Evolutionary conservation across 2,113 vertebrate genomes (phyloP), one percentile per base, ranked within the genome.

Genomic region (Micromys minutus): DNA sequence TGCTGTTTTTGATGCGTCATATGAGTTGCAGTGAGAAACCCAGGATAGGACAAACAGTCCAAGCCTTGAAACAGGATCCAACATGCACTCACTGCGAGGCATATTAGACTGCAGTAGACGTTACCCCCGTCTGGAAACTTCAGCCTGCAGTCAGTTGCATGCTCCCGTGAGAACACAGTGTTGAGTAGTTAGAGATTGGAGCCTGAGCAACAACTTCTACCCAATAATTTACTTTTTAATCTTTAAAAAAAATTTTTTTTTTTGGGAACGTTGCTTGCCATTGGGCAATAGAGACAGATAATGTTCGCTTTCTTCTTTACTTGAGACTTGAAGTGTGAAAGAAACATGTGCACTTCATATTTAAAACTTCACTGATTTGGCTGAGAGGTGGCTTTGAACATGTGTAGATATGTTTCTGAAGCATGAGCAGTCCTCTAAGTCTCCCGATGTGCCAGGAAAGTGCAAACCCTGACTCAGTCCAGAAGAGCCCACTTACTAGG

Each of bases 381-480:
- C n/a, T 52, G 55, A 91, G 83, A 24, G 87, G 22, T 76, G 71
- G n/a, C 72, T 12, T 93, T 76, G 61, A 71, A 93, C 86, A 71
- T 94, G 69, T 90, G 42, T 94, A 45, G n/a, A 22, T 76, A 17
- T 90, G 52, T 87, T 87, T 93, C 74, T n/a, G 50, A 94, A 94
- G 71, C 3, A 31, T 75, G 55, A 71, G 21, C 15, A 63, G 59
- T 86, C 63, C 59, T 74, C 9, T 50, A 15, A 86, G 34, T 90
- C 34, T 84, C 39, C 26, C 26, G 21, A 7, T 11, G 45, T 96
- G 24, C 3, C 83, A 83, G 72, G 90, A 67, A 94, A 83, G 39
- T 74, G 61, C 69, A 87, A 4, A 80, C 81, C n/a, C 36, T 65
- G 47, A 39, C 72, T 36, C 45, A 50, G 34, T 55, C 24, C 42